phyloP scores from a whole-genome alignment of 2,113 vertebrate genomes.

The Dipodomys merriami region DNA sequence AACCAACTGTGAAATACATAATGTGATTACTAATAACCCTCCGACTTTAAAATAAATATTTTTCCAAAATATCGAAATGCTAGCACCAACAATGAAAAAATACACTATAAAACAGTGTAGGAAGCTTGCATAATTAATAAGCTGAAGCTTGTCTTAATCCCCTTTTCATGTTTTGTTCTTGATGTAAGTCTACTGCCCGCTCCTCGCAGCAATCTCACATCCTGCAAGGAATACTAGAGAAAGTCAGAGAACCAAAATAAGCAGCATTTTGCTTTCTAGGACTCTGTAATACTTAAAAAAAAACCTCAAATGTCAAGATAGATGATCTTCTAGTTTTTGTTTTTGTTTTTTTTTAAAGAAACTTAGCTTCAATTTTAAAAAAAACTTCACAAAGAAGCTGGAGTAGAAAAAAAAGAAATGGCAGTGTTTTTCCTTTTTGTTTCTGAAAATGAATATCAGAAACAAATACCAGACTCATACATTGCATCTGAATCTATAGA shows the following conservation, averaged over 20 bases:
- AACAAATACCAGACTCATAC: background rate
- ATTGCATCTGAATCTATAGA: constrained; percentile 16
- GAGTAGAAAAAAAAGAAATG: constrained; percentile 37
- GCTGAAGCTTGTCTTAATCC: constrained; percentile 16
- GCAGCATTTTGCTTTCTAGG: constrained; percentile 49
- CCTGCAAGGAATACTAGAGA: constrained; percentile 56
- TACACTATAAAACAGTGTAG: background rate
- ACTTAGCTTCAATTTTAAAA: too few species aligned
- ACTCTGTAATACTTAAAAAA: constrained; percentile 30
- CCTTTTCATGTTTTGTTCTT: constrained; percentile 25
- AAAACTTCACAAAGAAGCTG: too few species aligned
- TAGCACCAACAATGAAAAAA: background rate
- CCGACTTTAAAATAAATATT: background rate
- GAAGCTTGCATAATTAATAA: constrained; percentile 28
- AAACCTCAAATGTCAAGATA: constrained; percentile 13
- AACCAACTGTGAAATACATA: constrained; percentile 18
- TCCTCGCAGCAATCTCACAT: background rate
- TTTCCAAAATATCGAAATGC: constrained; percentile 36
- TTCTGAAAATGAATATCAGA: constrained; percentile 44
- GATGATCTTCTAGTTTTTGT: constrained; percentile 26
- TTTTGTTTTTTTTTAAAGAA: too few species aligned
- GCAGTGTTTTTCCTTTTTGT: background rate
- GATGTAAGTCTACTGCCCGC: background rate
- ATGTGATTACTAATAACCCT: background rate
- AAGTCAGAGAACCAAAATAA: constrained; percentile 55